A percentile compares a stretch with the other conserved stretches of the same genome.
Evolutionary conservation across 2,797 vertebrate genomes (phyloP).

Genomic region (Rousettus madagascariensis): DNA sequence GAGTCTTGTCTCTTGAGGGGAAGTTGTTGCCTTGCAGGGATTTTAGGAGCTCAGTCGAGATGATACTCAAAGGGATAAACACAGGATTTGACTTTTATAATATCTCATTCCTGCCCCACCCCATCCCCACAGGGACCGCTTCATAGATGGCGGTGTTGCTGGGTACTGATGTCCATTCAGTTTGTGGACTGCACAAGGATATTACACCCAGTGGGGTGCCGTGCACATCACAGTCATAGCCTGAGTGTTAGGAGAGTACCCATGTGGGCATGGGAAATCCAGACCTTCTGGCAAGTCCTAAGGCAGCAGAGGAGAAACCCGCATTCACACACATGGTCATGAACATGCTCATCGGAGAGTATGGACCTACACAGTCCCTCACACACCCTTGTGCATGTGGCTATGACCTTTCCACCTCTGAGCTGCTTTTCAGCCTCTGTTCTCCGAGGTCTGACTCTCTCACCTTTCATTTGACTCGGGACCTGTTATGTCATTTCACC

Average conservation of each 20-base stretch:
- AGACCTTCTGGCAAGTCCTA: not conserved
- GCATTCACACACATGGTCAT: not conserved
- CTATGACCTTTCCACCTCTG: not conserved
- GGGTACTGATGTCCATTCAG: not conserved
- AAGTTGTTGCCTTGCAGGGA: not conserved
- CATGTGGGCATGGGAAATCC: not conserved
- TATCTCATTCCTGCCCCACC: not conserved
- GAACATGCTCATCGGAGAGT: not conserved
- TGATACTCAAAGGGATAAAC: not conserved
- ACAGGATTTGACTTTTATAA: not conserved
- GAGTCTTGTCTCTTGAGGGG: not conserved
- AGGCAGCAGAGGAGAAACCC: not conserved
- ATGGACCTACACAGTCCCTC: not conserved
- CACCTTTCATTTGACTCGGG: not conserved
- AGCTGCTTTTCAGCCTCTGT: not conserved
- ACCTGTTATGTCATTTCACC: not conserved
- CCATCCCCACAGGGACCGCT: not conserved
- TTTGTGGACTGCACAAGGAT: not conserved
- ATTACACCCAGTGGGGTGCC: not conserved
- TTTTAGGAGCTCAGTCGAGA: not conserved
- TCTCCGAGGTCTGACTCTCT: not conserved
- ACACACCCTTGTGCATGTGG: not conserved
- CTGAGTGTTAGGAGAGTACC: not conserved
- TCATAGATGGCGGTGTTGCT: not conserved
- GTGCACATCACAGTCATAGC: too few relatives aligned